Base-by-base conservation (phyloP, 1,140 invertebrate species). In the Centruroides sculpturatus region DNA sequence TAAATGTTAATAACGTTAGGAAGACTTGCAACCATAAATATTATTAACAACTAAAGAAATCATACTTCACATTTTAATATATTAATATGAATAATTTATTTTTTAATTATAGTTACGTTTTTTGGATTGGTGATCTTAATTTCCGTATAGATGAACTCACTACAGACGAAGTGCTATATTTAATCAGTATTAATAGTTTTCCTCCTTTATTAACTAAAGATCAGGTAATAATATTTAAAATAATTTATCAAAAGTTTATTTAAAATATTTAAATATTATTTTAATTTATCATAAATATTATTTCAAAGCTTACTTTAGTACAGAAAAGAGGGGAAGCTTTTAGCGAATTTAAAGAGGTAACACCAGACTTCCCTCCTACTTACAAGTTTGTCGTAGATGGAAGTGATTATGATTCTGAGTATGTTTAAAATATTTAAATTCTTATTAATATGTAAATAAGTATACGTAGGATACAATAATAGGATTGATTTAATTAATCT, bases 81-180 rank as follows among this genome's bases (percentile, higher is more conserved):
- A 41, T 6, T 41, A 41, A 41, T 41, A 41, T 6, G 23, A 23
- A 23, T 23, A 23, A 23, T 23, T 23, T 23, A 23, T 23, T 23
- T 23, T 1, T 41, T 6, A 41, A 41, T 41, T 41, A 36, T 72
- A 92, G 89, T 69, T 95, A 94, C 72, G 83, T 93, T 10, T 93
- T 97, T 73, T 96, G 91, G 90, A 82, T 95, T 66, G 93, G 93
- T 3, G 92, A 96, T 70, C 75, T 96, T 50, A 97, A 97, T 73
- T 97, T 96, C 72, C 83, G 93, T 1, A 76, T 95, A 8, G 71
- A 83, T 34, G 73, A 76, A 11, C 77, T 82, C 60, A 78, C 80
- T 0, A 76, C 83, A 0, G 74, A 80, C 59, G 83, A 86, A 64
- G 89, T 94, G 41, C 78, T 81, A 4, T 72, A 78, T 5, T 61